Percentiles rank a stretch among this genome's conserved stretches.
These are phyloP conservation scores for Clarias laeviceps DNA, from an alignment of 2,797 vertebrate species.

Conservation along the genomic window DNA sequence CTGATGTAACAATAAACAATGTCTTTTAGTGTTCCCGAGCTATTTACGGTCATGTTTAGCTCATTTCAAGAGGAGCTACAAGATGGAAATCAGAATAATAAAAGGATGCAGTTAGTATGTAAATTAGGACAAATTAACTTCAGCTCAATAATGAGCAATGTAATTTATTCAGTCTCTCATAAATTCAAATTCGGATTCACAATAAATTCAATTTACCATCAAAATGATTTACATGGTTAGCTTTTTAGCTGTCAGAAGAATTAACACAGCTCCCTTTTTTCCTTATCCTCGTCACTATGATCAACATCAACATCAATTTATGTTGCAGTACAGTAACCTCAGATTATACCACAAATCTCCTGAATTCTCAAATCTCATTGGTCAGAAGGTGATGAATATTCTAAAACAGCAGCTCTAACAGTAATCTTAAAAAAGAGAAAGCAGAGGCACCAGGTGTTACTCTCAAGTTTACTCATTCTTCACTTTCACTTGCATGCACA, in stretches of 20 bases:
- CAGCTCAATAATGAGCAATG: not conserved
- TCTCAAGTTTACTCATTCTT: not conserved
- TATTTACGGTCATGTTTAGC: not conserved
- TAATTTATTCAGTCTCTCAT: not conserved
- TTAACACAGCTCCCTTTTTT: not conserved
- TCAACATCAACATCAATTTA: not conserved
- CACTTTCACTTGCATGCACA: not conserved
- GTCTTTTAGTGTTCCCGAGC: not conserved
- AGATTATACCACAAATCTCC: not conserved
- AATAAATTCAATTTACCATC: not conserved
- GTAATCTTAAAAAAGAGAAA: too few species aligned
- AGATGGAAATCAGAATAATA: not conserved
- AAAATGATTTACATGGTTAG: slow-evolving; percentile 13
- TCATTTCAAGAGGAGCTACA: not conserved
- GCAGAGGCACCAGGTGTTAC: not conserved
- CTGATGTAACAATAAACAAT: not conserved
- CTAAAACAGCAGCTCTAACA: not conserved
- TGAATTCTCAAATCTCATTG: not conserved
- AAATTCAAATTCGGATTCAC: not conserved
- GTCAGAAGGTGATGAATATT: not conserved
- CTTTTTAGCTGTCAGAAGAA: not conserved
- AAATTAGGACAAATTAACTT: not conserved
- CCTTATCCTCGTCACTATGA: not conserved
- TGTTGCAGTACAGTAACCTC: not conserved
- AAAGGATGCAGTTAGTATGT: not conserved